Conservation (phyloP, 2,888 invertebrate species). For the Drymonia ruficornis region DNA sequence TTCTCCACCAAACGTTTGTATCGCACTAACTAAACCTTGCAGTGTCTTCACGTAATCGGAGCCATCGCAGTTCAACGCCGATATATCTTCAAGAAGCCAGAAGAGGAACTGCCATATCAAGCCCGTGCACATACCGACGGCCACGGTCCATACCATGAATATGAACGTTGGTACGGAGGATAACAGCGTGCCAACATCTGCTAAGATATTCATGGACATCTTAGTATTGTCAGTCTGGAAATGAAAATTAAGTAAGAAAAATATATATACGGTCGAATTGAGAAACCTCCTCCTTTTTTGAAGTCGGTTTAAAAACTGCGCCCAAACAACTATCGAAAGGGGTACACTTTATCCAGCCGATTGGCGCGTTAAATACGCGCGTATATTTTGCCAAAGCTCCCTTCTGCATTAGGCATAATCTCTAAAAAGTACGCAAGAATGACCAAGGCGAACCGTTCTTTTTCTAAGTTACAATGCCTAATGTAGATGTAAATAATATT, state of each 20-base stretch:
- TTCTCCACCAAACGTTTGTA: conserved; percentile 94
- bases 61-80: conserved; percentile 70
- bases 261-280: no score
- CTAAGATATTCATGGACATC: conserved; percentile 87
- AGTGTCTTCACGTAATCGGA: conserved; percentile 88
- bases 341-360: no score
- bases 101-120: conserved; percentile 95
- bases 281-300: no score
- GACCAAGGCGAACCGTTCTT: no score
- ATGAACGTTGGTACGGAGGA: conserved; percentile 87
- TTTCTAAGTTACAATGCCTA: no score
- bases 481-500: no score
- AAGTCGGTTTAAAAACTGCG: no score
- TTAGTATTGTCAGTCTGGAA: conserved; percentile 86
- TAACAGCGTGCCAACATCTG: conserved; percentile 88
- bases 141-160: conserved; percentile 92
- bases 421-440: no score
- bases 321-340: no score
- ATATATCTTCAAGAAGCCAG: conserved; percentile 92
- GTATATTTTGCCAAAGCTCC: no score
- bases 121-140: conserved; percentile 93
- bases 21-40: conserved; percentile 89
- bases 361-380: no score
- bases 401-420: no score
- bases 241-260: neutral